These are phyloP conservation scores for Lymantria dispar DNA, from an alignment of 2,888 invertebrate species.

Conservation along the genomic window DNA sequence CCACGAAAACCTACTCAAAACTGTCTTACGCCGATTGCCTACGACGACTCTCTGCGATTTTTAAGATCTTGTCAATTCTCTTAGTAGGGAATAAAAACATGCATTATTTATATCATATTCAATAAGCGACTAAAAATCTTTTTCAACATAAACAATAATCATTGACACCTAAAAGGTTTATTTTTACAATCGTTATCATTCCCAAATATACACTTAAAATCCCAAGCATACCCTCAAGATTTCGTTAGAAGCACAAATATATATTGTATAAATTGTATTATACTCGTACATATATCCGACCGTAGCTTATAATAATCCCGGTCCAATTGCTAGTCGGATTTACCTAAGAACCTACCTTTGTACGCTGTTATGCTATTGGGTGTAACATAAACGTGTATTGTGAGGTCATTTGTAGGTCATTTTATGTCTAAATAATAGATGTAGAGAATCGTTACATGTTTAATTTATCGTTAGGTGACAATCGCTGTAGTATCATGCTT, in stretches of 20 bases:
- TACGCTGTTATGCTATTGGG: slow-evolving; percentile 28
- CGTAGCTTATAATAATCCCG: slow-evolving; percentile 24
- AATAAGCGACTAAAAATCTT: too few relatives aligned
- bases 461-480: too few relatives aligned
- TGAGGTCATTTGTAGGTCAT: slow-evolving; percentile 26
- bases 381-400: slow-evolving; percentile 15
- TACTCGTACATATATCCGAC: slow-evolving; percentile 9
- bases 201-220: neutral
- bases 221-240: slow-evolving; percentile 4
- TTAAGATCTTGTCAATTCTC: too few relatives aligned
- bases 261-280: slow-evolving; percentile 1
- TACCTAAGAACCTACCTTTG: slow-evolving; percentile 29
- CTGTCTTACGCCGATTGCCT: too few relatives aligned
- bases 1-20: too few relatives aligned
- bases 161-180: neutral
- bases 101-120: too few relatives aligned
- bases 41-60: too few relatives aligned
- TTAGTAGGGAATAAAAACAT: too few relatives aligned
- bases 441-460: slow-evolving; percentile 4
- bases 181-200: neutral
- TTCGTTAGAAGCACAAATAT: slow-evolving; percentile 18
- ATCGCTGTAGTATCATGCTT: too few relatives aligned
- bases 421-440: slow-evolving; percentile 15
- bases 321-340: slow-evolving; percentile 29
- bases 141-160: too few relatives aligned